phyloP scores from a whole-genome alignment of 2,888 invertebrate species.

The Nephrotoma guestfalica region DNA sequence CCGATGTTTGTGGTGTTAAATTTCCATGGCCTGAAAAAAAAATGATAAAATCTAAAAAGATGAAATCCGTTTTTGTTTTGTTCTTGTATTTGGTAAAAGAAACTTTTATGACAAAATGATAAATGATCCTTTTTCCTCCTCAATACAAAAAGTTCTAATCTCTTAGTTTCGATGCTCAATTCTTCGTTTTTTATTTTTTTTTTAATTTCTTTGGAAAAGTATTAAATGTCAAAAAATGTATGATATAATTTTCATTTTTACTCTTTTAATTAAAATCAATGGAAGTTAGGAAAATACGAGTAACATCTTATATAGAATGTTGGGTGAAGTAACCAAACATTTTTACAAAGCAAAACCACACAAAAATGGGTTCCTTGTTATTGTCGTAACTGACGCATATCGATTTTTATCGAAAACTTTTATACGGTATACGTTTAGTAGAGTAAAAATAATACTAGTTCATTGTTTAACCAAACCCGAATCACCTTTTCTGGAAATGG shows the following conservation, averaged over 20 bases:
- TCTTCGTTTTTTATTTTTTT: neutral
- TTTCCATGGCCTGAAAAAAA: slow-evolving; percentile 62
- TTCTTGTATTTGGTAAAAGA: neutral
- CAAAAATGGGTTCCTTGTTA: too few species aligned
- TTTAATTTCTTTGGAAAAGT: neutral
- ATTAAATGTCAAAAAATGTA: neutral
- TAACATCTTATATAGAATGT: neutral
- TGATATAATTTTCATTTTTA: neutral
- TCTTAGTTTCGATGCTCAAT: neutral
- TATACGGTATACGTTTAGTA: too few species aligned
- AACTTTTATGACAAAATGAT: neutral
- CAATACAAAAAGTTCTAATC: neutral
- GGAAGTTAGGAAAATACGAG: neutral
- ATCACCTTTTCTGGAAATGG: too few species aligned
- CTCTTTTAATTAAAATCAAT: neutral
- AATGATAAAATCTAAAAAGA: neutral
- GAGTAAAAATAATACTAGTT: too few species aligned
- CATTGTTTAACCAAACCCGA: too few species aligned
- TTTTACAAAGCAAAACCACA: too few species aligned
- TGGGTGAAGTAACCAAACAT: neutral
- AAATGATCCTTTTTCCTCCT: neutral
- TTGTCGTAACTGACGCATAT: too few species aligned
- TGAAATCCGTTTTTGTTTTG: neutral
- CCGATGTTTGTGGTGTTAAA: slow-evolving; percentile 66
- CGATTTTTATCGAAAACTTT: too few species aligned